These are phyloP conservation scores for Pithys albifrons DNA, from an alignment of 2,113 vertebrate genomes.

Conservation along the genomic window DNA sequence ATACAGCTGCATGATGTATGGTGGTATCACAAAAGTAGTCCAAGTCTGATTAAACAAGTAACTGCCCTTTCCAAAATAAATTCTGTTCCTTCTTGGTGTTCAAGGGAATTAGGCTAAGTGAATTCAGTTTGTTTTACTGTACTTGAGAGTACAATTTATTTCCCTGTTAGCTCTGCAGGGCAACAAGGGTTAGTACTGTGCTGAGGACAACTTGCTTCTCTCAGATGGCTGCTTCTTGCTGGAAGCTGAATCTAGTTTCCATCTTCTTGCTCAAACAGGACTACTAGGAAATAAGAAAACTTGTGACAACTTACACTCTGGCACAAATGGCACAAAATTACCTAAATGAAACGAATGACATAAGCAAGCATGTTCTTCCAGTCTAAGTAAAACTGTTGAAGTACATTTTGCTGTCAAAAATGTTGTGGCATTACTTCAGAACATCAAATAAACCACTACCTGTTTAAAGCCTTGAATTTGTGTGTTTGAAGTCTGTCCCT, in stretches of 20 bases:
- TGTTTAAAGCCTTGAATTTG: not conserved
- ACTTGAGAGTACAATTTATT: not conserved
- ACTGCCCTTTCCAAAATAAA: constrained; percentile 21
- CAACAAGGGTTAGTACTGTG: not conserved
- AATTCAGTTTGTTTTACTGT: not conserved
- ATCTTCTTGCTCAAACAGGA: not conserved
- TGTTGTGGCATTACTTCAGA: not conserved
- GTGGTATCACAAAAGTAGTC: not conserved
- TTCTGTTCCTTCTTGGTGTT: not conserved
- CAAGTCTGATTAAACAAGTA: not conserved
- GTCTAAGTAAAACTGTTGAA: not conserved
- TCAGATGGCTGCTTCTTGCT: not conserved
- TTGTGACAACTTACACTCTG: not conserved
- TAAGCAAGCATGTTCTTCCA: constrained; percentile 16
- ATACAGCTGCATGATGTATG: not conserved
- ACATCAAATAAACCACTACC: constrained; percentile 18
- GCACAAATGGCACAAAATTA: not conserved
- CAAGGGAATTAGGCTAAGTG: not conserved
- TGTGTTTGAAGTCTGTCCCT: not conserved
- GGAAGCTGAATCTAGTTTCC: not conserved
- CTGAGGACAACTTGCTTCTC: not conserved
- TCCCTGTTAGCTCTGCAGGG: not conserved
- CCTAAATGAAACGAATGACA: not conserved
- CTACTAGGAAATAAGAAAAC: not conserved
- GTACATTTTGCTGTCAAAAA: constrained; percentile 8